Evolutionary conservation across 2,113 vertebrate species (phyloP).

Genomic region (Procavia capensis): DNA sequence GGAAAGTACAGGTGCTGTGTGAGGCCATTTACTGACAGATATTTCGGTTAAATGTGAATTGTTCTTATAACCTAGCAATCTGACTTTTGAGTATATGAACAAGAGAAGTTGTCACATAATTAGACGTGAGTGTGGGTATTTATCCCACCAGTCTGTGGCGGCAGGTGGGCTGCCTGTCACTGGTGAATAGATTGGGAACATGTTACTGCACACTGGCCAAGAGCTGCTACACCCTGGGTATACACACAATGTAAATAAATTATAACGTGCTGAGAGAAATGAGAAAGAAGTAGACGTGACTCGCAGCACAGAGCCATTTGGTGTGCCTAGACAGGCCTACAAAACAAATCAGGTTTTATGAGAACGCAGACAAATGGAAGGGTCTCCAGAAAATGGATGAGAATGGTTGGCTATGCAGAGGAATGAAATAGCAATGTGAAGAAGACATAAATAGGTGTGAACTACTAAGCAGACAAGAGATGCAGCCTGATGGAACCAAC

Average conservation of each 20-base stretch:
- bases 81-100: background rate
- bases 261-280: no score
- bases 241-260: rapidly evolving
- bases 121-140: background rate
- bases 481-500: rapidly evolving
- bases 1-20: background rate
- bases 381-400: background rate
- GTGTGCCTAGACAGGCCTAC: background rate
- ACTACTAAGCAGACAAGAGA: background rate
- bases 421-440: background rate
- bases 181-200: no score
- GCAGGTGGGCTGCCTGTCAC: no score
- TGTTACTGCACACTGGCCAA: rapidly evolving
- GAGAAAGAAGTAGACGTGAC: background rate
- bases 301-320: background rate
- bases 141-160: background rate
- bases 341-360: background rate
- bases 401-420: background rate
- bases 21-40: background rate
- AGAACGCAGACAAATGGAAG: background rate
- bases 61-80: background rate
- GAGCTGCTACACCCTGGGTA: background rate
- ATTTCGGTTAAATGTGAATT: background rate
- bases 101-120: background rate
- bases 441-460: no score